Conservation (phyloP, 2,797 vertebrate species). For the Chaunax sp. region DNA sequence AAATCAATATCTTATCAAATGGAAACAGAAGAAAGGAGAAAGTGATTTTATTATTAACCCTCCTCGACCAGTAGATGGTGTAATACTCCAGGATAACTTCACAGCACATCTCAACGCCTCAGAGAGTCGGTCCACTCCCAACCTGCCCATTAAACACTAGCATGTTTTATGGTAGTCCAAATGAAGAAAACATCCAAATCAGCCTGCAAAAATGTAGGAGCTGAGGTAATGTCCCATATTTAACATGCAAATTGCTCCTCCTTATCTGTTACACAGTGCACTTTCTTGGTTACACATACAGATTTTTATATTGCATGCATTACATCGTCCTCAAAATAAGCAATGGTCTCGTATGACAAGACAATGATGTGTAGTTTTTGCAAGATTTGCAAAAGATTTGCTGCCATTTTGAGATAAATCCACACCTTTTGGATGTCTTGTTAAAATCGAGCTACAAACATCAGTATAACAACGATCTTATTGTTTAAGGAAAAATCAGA, state of each 20-base stretch:
- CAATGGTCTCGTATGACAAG: too few relatives aligned
- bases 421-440: too few relatives aligned
- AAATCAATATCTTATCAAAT: background rate
- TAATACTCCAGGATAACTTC: constrained; percentile 23
- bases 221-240: background rate
- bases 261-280: background rate
- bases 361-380: too few relatives aligned
- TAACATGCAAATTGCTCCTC: background rate
- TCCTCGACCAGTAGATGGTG: constrained; percentile 63
- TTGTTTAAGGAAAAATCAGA: background rate
- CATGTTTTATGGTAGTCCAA: background rate
- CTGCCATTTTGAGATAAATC: too few relatives aligned
- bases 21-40: too few relatives aligned
- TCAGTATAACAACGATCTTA: background rate
- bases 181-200: background rate
- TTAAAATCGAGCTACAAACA: background rate
- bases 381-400: too few relatives aligned
- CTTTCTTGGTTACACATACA: background rate
- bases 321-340: too few relatives aligned
- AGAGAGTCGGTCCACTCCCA: background rate
- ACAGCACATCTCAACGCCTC: background rate
- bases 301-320: background rate
- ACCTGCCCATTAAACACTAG: background rate
- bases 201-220: background rate
- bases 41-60: too few relatives aligned